Base-by-base conservation (phyloP, 2,888 invertebrate species). In the Hoplodrina ambigua region DNA sequence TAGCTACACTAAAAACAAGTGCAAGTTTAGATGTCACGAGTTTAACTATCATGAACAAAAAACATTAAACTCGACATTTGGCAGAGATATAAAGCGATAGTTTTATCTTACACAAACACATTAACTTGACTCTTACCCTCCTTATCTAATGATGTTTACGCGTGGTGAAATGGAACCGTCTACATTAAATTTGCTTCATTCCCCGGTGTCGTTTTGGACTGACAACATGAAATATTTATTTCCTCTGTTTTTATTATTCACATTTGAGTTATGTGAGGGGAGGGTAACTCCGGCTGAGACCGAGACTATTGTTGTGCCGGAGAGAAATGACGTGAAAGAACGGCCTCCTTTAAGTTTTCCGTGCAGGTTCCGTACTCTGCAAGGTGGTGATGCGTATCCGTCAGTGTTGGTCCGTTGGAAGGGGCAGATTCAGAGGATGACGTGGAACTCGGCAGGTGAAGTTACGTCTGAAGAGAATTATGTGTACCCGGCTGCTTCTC, bases 341-440 rank as follows among this genome's bases (percentile, higher is more conserved):
- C 80, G 72, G 63, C 72, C 77, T 4, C 80, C 86, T 11, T 82
- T 91, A 20, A 74, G 71, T 61, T 85, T 87, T n/a, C 69, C 83
- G 5, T 92, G 92, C 67, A 83, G 75, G 8, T n/a, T 37, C 0
- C 66, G 71, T 25, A 74, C 66, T 15, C 11, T 72, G 2, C 44
- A 74, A 66, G 56, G 11, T n/a, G 85, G 81, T 0, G 89, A 91
- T 52, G 78, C 85, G 0, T 89, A 89, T n/a, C 91, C 91, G 1
- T 91, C 91, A 0, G 88, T 90, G 0, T 75, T 92, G 4, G 86
- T 92, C 44, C 87, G 80, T 61, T 91, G 88, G 87, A 64, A 20
- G 20, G 71, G 74, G 4, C 55, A 75, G 19, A 64, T 77, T 17
- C 57, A 46, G 11, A 62, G 63, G 67, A n/a, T 84, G 30, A 79